Base-by-base conservation (phyloP, 1,140 invertebrate species). In the Ips typographus region DNA sequence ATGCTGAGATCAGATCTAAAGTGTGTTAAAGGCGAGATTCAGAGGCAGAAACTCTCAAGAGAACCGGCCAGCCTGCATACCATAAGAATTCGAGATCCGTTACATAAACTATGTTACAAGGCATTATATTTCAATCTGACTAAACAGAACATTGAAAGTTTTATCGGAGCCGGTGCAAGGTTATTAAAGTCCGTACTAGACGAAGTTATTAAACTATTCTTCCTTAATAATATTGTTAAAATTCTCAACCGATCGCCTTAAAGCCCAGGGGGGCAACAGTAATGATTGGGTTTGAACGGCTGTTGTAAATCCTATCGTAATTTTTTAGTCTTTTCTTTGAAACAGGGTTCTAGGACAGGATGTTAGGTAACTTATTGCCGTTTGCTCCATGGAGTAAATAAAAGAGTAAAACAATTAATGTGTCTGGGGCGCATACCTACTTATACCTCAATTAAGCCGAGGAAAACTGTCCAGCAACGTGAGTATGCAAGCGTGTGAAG, bases 151-250 rank as follows among this genome's bases (percentile, higher is more conserved):
- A 49, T 6, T 49, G 22, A 49, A 49, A 49, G 44, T 49, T 49
- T 49, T 49, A 49, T 49, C 44, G 44, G 44, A 22, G 6, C 44
- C 22, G 44, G 44, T 49, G 22, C 44, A 49, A 49, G 44, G 44
- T 49, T 49, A 49, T 49, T 49, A 49, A 49, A 49, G 44, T 22
- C 44, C 44, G 44, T 22, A 22, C 22, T 22, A 22, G 22, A 22
- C 22, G 22, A 22, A 49, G 44, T 49, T 49, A 49, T 49, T 49
- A 49, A 49, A 22, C 44, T 8, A 22, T 49, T 49, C 22, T 22
- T 8, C 22, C 44, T 49, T 49, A 49, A 49, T 49, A 49, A 49
- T 49, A 22, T 49, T 49, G 44, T 49, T 49, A 49, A 22, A 49
- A 49, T 22, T 1, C 22, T 2, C 6, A 49, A 49, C 44, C 44